Evolutionary conservation across 2,888 invertebrate genomes (phyloP), one percentile per base, ranked within the genome.

Genomic region (Drosophila rellima): DNA sequence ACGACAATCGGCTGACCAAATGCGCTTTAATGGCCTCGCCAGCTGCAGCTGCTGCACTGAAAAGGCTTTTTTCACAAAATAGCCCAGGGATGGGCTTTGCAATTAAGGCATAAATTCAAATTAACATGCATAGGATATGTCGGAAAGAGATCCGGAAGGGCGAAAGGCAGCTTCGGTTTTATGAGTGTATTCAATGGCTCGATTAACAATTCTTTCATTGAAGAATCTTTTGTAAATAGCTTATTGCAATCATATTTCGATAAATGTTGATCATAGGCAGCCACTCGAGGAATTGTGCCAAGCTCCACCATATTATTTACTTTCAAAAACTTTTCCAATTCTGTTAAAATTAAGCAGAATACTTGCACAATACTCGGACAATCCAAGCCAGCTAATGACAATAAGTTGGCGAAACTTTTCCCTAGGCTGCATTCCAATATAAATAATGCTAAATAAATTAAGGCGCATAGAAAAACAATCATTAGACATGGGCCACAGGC

Each of bases 81-180:
- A 52, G 39, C 52, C 52, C 35, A 15, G 50, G 47, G 54, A 26
- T 39, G 51, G 62, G 68, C 45, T 62, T 56, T 56, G 71, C 86
- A 85, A 89, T 89, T 85, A 81, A 84, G 75, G 78, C 74, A 80
- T 79, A 86, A 80, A 81, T 80, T 81, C 72, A 71, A 84, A 89
- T 82, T 82, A 81, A 74, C 80, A 79, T 65, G 75, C 68, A 73
- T 71, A 60, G 68, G 54, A 60, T 48, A 61, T 62, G 72, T 65
- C 64, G 59, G 23, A 10, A 33, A 20, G 44, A 52, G 11, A 18
- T 1, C 11, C 6, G 35, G 17, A 20, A 26, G 33, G 3, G 37
- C 31, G 33, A 15, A 13, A 18, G 29, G 13, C 7, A 23, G 51
- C 13, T 48, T 20, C 23, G 20, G 13, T 17, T 39, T 47, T 37